phyloP scores from a whole-genome alignment of 2,113 vertebrate genomes.

The Stictonetta naevosa region DNA sequence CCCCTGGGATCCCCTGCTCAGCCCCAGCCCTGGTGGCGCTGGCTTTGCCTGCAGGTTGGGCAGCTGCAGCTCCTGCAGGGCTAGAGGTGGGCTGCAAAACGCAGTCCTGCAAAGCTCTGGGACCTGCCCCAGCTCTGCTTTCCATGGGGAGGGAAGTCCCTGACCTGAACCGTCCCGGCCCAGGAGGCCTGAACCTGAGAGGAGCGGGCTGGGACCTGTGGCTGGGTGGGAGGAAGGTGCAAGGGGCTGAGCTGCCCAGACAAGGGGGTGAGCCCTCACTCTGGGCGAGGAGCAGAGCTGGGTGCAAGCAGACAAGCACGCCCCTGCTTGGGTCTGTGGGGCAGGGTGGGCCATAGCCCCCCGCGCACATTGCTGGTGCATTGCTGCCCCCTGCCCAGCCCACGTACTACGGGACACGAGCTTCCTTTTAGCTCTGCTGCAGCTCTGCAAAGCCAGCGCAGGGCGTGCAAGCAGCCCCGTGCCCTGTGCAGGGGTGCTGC shows the following conservation, averaged over 20 bases:
- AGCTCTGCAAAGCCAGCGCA: not conserved
- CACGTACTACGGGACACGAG: not conserved
- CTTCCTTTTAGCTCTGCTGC: not conserved
- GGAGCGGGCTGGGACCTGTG: not conserved
- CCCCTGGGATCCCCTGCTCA: not conserved
- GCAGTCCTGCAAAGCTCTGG: not conserved
- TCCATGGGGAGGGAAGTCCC: not conserved
- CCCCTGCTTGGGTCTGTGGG: not conserved
- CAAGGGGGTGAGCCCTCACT: fast-evolving
- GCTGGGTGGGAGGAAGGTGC: not conserved
- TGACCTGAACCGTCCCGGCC: not conserved
- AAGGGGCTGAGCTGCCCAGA: not conserved
- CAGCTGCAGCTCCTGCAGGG: not conserved
- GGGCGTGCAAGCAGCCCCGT: not conserved
- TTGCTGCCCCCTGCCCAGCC: not conserved
- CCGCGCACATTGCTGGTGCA: fast-evolving
- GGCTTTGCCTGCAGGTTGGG: not conserved
- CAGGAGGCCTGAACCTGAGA: not conserved
- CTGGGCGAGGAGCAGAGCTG: not conserved
- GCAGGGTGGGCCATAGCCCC: not conserved
- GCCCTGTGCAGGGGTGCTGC: fast-evolving
- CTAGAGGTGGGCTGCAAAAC: not conserved
- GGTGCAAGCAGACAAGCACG: fast-evolving
- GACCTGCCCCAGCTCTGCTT: not conserved
- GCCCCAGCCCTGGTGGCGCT: not conserved